phyloP scores from a whole-genome alignment of 1,140 invertebrate genomes.

The Philotrypesis tridentata region DNA sequence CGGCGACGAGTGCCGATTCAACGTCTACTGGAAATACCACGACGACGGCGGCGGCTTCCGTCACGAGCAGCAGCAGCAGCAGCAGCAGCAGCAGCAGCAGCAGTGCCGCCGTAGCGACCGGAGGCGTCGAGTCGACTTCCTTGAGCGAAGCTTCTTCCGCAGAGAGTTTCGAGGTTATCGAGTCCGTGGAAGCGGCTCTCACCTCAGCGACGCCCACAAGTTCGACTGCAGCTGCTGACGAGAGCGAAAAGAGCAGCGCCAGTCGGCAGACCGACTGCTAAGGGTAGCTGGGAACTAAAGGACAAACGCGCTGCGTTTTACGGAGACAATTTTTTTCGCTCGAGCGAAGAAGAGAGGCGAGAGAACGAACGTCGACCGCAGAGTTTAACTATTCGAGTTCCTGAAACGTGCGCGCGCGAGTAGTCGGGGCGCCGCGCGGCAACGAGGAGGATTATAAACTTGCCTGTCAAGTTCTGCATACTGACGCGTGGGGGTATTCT shows the following conservation, averaged over 20 bases:
- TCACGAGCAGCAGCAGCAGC: neutral
- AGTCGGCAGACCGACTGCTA: neutral
- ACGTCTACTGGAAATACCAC: neutral
- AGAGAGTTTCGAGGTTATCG: slow-evolving; percentile 60
- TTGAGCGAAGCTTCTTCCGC: slow-evolving; percentile 37
- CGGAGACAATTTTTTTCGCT: neutral
- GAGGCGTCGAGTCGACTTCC: neutral
- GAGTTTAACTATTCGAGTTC: neutral
- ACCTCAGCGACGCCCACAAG: neutral
- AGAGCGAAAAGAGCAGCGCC: neutral
- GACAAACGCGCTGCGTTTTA: neutral
- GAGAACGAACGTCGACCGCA: neutral
- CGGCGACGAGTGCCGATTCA: neutral
- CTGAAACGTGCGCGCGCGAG: neutral
- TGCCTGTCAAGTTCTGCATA: neutral
- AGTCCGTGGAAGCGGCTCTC: slow-evolving; percentile 44
- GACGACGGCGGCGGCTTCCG: neutral
- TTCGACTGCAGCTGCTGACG: too few species aligned
- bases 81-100: too few species aligned
- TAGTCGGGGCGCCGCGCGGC: neutral
- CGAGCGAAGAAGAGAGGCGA: neutral
- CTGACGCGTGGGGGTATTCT: neutral
- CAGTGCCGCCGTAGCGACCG: neutral
- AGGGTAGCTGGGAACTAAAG: neutral
- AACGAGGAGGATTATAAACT: neutral